Base-by-base conservation (phyloP, 2,888 invertebrate species). In the Cerceris ruficornis region DNA sequence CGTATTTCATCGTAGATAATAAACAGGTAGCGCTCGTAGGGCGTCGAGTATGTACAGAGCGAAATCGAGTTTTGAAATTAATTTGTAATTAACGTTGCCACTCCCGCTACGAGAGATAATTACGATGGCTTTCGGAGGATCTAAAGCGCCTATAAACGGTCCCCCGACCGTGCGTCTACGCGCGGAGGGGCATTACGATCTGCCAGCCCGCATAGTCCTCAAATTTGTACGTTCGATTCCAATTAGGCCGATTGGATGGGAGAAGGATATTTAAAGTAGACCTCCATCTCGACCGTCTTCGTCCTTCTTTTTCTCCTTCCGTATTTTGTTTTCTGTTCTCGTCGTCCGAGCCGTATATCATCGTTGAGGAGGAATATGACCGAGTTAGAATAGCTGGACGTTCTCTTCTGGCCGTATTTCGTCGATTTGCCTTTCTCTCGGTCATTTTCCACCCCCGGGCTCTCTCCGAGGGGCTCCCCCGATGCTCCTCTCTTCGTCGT, bases 201-300 rank as follows among this genome's bases (percentile, higher is more conserved):
- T 17, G 61, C 46, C 68, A 17, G 71, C 14, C 64, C 58, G 67
- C 14, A 59, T 71, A 52, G 58, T 43, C 65, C 68, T 66, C 52
- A 83, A 79, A 77, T 83, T 81, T 69, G 75, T 81, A 76, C 71
- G 79, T 83, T 83, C 79, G 74, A 80, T 81, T 81, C 72, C 81
- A 85, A 85, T 85, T 85, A 81, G 79, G 67, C 75, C 79, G 79
- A 85, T 85, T 85, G 83, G 64, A 69, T 54, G 77, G 64, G 14
- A 54, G 64, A 52, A 54, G 60, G 73, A 68, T 77, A 85, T 85
- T n/a, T 81, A 83, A 83, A 83, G 77, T 69, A 69, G 75, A 79
- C 64, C 75, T 64, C 15, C 54, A 46, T 60, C 59, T 80, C 76
- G 69, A 80, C 80, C 61, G 62, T 59, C 57, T 50, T 42, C 55